phyloP scores from a whole-genome alignment of 1,140 invertebrate species.

The Anoplophora glabripennis region DNA sequence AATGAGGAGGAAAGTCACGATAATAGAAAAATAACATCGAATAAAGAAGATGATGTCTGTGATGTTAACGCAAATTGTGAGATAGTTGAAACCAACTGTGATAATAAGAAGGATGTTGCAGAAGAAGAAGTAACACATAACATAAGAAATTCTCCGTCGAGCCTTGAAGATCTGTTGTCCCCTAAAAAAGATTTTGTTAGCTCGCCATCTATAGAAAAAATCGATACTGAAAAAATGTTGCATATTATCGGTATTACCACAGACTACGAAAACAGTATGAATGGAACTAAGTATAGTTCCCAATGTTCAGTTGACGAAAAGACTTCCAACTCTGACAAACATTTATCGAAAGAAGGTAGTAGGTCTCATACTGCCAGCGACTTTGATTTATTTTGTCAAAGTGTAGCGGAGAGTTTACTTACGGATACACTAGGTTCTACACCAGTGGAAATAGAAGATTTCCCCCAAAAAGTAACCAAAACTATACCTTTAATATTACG shows the following conservation, averaged over 20 bases:
- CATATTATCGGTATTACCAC: background rate
- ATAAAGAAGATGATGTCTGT: background rate
- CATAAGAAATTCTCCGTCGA: too few relatives aligned
- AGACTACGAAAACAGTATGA: background rate
- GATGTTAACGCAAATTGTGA: constrained; percentile 2
- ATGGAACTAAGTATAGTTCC: too few relatives aligned
- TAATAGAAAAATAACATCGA: background rate
- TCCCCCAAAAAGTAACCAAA: background rate
- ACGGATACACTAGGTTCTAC: background rate
- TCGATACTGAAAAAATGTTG: background rate
- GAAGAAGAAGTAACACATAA: too few relatives aligned
- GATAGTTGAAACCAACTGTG: background rate
- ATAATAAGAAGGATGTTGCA: background rate
- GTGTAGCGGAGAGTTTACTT: background rate
- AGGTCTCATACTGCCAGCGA: background rate
- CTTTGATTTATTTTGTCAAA: constrained; percentile 7
- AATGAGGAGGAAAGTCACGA: constrained; percentile 2
- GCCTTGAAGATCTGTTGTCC: too few relatives aligned
- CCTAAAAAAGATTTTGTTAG: background rate
- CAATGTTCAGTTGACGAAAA: too few relatives aligned
- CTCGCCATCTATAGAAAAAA: constrained; percentile 1
- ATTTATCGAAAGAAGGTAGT: background rate
- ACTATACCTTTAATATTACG: too few relatives aligned
- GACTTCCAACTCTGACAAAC: background rate
- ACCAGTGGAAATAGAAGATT: background rate